Conservation (phyloP, 2,888 invertebrate species). For the Syritta pipiens region DNA sequence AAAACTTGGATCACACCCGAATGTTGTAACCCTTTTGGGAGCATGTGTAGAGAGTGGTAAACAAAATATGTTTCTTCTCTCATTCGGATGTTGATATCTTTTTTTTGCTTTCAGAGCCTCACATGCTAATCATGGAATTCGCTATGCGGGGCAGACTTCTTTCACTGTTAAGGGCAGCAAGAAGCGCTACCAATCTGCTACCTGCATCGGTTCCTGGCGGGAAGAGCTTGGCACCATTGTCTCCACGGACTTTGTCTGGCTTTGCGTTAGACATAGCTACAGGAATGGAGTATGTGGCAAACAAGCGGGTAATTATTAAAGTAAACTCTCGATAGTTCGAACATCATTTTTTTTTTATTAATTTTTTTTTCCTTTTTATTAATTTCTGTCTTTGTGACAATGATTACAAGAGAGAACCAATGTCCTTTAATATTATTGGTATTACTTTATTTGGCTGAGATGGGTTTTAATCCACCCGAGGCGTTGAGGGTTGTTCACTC, state of each 20-base stretch:
- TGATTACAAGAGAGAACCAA: no score
- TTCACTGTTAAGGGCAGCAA: constrained; percentile 84
- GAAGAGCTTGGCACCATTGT: constrained; percentile 77
- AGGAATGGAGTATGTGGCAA: constrained; percentile 91
- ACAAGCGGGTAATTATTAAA: constrained; percentile 84
- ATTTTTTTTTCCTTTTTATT: no score
- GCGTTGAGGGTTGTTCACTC: no score
- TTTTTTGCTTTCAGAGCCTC: constrained; percentile 84
- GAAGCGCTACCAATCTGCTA: constrained; percentile 78
- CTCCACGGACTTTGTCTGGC: constrained; percentile 85
- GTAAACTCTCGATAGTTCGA: not conserved
- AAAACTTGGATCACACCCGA: constrained; percentile 89
- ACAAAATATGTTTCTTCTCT: constrained; percentile 29
- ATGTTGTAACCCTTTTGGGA: constrained; percentile 89
- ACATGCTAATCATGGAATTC: constrained; percentile 91
- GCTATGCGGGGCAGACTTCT: constrained; percentile 91
- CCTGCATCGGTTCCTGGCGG: constrained; percentile 80
- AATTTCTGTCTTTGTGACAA: no score
- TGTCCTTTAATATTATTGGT: no score
- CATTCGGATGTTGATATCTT: constrained; percentile 4
- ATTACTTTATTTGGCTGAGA: no score
- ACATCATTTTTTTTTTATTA: not conserved
- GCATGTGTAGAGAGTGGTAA: constrained; percentile 91
- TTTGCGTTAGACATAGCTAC: constrained; percentile 91
- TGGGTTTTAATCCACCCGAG: no score